phyloP scores from a whole-genome alignment of 2,113 vertebrate genomes.

The Varanus salvator region DNA sequence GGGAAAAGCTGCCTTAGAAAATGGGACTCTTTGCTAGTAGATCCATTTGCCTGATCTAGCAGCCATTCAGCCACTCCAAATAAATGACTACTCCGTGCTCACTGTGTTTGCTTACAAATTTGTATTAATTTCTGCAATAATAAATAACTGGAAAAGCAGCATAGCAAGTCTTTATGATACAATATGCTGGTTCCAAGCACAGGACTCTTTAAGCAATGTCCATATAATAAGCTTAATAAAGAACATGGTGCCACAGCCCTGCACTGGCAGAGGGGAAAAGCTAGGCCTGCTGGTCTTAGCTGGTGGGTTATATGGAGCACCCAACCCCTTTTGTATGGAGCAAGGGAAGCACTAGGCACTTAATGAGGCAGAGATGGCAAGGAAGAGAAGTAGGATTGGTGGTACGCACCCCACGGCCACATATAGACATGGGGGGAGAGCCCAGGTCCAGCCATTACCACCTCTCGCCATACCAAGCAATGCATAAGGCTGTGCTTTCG shows the following conservation, averaged over 20 bases:
- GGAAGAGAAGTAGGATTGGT: neutral
- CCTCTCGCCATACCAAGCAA: neutral
- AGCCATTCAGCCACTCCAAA: neutral
- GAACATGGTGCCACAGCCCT: neutral
- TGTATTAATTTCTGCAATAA: conserved; percentile 18
- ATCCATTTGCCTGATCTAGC: neutral
- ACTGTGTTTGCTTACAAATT: neutral
- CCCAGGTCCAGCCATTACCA: neutral
- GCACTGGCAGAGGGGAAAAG: neutral
- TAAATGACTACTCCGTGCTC: neutral
- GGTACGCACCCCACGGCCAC: no score
- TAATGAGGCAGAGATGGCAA: neutral
- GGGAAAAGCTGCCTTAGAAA: neutral
- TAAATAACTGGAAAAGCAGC: neutral
- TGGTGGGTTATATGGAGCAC: neutral
- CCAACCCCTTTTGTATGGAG: neutral
- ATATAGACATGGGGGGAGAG: neutral
- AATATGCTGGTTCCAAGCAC: neutral
- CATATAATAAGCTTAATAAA: neutral
- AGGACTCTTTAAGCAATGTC: neutral
- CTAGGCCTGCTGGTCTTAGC: no score
- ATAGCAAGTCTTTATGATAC: neutral
- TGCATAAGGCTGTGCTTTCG: neutral
- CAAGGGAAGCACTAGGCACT: neutral
- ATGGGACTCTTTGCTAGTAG: no score